Evolutionary conservation across 2,888 invertebrate species (phyloP).

Genomic region (Venusia cambrica): DNA sequence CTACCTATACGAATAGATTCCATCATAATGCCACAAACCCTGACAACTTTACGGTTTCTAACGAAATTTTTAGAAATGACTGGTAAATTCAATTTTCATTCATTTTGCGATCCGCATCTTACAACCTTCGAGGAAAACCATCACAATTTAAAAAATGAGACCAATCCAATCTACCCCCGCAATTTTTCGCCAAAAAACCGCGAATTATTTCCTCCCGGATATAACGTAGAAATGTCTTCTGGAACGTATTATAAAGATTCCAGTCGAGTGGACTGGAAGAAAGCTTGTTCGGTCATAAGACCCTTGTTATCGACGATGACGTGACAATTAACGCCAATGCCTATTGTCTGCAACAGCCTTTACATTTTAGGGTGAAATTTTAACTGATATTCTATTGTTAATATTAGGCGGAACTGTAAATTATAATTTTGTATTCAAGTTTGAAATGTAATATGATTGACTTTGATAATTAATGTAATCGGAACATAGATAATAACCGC

Average conservation of each 20-base stretch:
- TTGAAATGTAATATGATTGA: no score
- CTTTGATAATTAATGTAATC: no score
- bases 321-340: constrained; percentile 20
- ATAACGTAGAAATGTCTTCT: constrained; percentile 23
- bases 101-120: no score
- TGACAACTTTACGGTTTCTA: no score
- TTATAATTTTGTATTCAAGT: no score
- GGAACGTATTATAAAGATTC: constrained; percentile 28
- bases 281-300: constrained; percentile 15
- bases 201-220: constrained; percentile 24
- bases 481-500: no score
- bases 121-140: background rate
- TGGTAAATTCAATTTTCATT: no score
- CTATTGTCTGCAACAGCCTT: constrained; percentile 18
- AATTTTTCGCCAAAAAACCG: constrained; percentile 15
- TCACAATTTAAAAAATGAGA: constrained; percentile 4
- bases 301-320: constrained; percentile 23
- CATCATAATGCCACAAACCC: no score
- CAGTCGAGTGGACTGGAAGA: constrained; percentile 22
- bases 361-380: constrained; percentile 14
- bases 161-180: constrained; percentile 6
- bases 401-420: no score
- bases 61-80: no score
- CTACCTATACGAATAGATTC: no score
- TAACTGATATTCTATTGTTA: constrained; percentile 17